Percentiles rank a stretch among this genome's conserved stretches.
Conservation (phyloP, 2,113 vertebrate genomes). For the Lycaon pictus region DNA sequence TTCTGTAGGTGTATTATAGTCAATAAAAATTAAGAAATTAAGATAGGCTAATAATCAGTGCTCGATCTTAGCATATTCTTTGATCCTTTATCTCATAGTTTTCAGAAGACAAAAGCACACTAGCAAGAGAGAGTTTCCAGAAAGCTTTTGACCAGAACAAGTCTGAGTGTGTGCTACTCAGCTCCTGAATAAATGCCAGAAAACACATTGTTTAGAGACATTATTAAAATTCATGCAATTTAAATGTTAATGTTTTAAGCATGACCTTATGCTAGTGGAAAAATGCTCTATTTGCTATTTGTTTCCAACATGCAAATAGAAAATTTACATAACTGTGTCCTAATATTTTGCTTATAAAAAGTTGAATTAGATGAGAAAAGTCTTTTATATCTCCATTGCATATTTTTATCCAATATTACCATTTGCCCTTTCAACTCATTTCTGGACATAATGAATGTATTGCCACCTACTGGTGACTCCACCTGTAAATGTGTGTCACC, state of each 20-base stretch:
- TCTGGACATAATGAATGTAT: background rate
- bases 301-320: conserved; percentile 69
- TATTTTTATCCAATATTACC: conserved; percentile 44
- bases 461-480: background rate
- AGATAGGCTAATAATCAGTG: background rate
- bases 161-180: background rate
- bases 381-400: conserved; percentile 4
- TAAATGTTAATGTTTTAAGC: conserved; percentile 79
- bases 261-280: conserved; percentile 54
- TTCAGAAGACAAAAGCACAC: background rate
- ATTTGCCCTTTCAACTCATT: conserved; percentile 50
- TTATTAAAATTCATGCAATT: conserved; percentile 77
- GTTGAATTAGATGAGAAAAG: conserved; percentile 60
- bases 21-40: background rate
- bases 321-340: conserved; percentile 66
- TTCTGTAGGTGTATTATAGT: background rate
- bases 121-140: background rate
- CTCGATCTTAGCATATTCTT: background rate
- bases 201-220: conserved; percentile 62
- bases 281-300: conserved; percentile 70
- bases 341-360: conserved; percentile 76
- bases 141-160: conserved; percentile 9
- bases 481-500: background rate
- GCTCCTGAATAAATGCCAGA: conserved; percentile 58
- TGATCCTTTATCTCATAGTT: background rate